A percentile compares a stretch with the other conserved stretches of the same genome.
These are phyloP conservation scores for Diplogasteroides magnus DNA, from an alignment of 1,140 invertebrate species.

Conservation along the genomic window DNA sequence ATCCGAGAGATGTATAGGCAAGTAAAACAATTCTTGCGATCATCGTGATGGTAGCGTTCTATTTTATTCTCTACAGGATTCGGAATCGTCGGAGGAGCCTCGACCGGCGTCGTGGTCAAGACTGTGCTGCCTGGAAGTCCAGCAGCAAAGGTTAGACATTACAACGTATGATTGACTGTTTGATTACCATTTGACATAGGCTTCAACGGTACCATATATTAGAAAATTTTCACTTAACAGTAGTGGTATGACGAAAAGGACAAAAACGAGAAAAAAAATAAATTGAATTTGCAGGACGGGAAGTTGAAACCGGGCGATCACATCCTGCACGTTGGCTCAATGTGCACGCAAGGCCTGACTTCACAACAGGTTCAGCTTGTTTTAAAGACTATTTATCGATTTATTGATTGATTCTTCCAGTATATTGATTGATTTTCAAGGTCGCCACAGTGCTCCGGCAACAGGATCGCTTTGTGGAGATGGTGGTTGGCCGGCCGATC, in stretches of 20 bases:
- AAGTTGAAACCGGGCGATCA: conserved; percentile 84
- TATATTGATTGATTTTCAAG: conserved; percentile 7
- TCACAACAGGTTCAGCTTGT: conserved; percentile 68
- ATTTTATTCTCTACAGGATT: conserved; percentile 65
- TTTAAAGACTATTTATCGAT: background rate
- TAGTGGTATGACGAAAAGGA: too few relatives aligned
- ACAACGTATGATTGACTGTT: too few relatives aligned
- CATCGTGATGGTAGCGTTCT: background rate
- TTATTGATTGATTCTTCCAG: background rate
- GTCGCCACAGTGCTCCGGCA: conserved; percentile 80
- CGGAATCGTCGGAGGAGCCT: conserved; percentile 86
- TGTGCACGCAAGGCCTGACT: conserved; percentile 81
- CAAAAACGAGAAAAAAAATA: conserved; percentile 13
- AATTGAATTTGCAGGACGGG: conserved; percentile 65
- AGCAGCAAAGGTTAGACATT: conserved; percentile 79
- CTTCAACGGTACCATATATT: too few relatives aligned
- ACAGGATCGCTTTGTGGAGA: conserved; percentile 74
- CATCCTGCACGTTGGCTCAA: conserved; percentile 84
- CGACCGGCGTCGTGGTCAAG: conserved; percentile 93
- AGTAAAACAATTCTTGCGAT: background rate
- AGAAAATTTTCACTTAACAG: too few relatives aligned
- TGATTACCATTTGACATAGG: too few relatives aligned
- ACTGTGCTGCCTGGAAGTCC: conserved; percentile 84
- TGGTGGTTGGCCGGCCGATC: conserved; percentile 73
- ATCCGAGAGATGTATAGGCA: background rate